These are phyloP conservation scores for Patagioenas fasciata DNA, from an alignment of 2,113 vertebrate genomes.

Conservation along the genomic window DNA sequence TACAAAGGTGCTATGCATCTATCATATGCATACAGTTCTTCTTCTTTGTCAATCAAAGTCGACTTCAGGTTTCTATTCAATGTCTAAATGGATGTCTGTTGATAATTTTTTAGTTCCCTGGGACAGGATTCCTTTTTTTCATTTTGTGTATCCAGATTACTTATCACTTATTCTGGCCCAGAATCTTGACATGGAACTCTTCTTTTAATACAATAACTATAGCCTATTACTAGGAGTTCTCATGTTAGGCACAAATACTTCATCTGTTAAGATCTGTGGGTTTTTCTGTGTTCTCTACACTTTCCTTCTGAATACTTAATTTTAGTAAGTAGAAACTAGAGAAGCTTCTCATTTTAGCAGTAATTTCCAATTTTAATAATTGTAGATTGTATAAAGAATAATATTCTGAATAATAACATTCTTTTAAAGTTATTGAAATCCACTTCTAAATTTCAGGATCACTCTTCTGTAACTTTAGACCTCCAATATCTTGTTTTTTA, in stretches of 20 bases:
- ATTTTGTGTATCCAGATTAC: background rate
- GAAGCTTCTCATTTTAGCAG: background rate
- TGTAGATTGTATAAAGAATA: background rate
- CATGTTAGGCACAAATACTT: background rate
- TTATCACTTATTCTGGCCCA: background rate
- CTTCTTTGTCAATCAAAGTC: constrained; percentile 15
- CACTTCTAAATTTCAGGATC: rapidly evolving
- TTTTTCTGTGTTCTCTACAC: background rate
- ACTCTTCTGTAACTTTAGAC: background rate
- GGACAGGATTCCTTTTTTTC: background rate
- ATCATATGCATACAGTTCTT: background rate
- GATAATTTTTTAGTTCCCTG: constrained; percentile 18
- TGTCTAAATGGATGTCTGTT: constrained; percentile 1
- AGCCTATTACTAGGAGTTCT: background rate
- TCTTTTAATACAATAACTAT: background rate
- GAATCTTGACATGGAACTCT: background rate
- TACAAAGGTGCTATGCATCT: background rate
- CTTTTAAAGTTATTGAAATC: background rate
- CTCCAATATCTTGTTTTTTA: background rate
- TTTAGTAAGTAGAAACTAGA: background rate
- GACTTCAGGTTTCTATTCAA: background rate
- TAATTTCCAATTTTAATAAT: background rate
- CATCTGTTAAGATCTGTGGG: background rate
- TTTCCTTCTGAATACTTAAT: background rate
- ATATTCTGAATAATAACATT: rapidly evolving